Percentiles rank a stretch among this genome's conserved stretches.
Evolutionary conservation across 2,113 vertebrate genomes (phyloP).

Genomic region (Apeltes quadracus): DNA sequence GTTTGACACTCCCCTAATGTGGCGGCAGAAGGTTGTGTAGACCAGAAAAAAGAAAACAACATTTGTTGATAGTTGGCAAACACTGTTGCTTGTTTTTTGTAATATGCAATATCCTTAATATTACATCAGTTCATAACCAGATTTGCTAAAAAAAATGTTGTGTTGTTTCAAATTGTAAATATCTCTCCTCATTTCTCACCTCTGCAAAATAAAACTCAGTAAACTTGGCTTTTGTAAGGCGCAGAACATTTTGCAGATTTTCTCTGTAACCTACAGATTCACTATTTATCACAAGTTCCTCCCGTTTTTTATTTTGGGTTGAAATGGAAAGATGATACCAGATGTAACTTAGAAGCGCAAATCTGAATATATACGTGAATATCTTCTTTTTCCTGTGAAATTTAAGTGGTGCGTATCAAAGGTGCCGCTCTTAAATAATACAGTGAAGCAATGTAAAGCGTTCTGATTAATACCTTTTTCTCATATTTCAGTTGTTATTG

Average conservation of each 20-base stretch:
- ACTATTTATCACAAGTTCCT: neutral
- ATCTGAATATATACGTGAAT: neutral
- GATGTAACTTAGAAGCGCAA: neutral
- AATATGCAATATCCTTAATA: neutral
- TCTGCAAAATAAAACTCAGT: neutral
- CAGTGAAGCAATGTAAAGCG: slow-evolving; percentile 18
- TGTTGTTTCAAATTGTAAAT: neutral
- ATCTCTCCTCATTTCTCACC: neutral
- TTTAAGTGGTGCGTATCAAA: neutral
- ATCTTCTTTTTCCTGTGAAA: neutral
- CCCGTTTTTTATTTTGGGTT: neutral
- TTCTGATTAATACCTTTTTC: slow-evolving; percentile 36
- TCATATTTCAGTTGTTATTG: slow-evolving; percentile 23
- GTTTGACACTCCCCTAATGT: slow-evolving; percentile 10
- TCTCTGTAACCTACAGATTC: neutral
- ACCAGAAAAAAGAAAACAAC: slow-evolving; percentile 24
- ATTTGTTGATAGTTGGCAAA: slow-evolving; percentile 36
- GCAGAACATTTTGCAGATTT: neutral
- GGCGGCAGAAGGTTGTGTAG: slow-evolving; percentile 17
- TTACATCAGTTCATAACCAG: neutral
- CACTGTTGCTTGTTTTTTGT: slow-evolving; percentile 7
- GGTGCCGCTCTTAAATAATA: slow-evolving; percentile 36
- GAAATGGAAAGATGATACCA: neutral
- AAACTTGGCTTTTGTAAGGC: neutral
- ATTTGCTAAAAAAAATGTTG: too few species aligned